A percentile compares a stretch with the other conserved stretches of the same genome.
Evolutionary conservation across 2,113 vertebrate genomes (phyloP).

Genomic region (Anseranas semipalmata): DNA sequence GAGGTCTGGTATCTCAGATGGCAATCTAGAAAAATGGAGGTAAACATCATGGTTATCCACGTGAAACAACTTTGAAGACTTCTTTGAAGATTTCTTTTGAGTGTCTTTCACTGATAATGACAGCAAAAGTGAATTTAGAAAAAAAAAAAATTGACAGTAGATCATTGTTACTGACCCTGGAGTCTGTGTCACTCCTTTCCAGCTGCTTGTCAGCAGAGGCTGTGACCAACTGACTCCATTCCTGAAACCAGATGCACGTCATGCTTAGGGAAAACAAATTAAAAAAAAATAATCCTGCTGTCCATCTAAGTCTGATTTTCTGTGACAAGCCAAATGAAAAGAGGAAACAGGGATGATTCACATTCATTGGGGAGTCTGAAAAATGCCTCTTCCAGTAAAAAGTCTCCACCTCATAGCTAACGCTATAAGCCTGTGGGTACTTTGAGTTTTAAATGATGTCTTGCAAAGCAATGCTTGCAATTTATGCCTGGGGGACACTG

Average conservation of each 20-base stretch:
- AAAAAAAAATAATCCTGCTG: not conserved
- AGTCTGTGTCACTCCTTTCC: not conserved
- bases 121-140: not conserved
- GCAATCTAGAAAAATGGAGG: too few species aligned
- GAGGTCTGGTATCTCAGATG: not conserved
- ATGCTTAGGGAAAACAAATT: not conserved
- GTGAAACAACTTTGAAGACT: not conserved
- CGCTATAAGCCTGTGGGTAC: not conserved
- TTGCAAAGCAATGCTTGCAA: not conserved
- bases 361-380: not conserved
- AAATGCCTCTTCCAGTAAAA: not conserved
- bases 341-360: not conserved
- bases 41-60: not conserved
- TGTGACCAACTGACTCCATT: not conserved
- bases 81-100: not conserved
- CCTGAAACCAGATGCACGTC: not conserved
- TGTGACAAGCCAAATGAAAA: not conserved
- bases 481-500: not conserved
- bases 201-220: not conserved
- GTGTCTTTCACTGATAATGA: not conserved
- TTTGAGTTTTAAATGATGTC: not conserved
- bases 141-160: not conserved
- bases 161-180: not conserved
- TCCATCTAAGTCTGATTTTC: not conserved
- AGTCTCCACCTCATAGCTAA: not conserved